These are phyloP conservation scores for Ethmia dodecea DNA, from an alignment of 2,888 invertebrate genomes.

Conservation along the genomic window DNA sequence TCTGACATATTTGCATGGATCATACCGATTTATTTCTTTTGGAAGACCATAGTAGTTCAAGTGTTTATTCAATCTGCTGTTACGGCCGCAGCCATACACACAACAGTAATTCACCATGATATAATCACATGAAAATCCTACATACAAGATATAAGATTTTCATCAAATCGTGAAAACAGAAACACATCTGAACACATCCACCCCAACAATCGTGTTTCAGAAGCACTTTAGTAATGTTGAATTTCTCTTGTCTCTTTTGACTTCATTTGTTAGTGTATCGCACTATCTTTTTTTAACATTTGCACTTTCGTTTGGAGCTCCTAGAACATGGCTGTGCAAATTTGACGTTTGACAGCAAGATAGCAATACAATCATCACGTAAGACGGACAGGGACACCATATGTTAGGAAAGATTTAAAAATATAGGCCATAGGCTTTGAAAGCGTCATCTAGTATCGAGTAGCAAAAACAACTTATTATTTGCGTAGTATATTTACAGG, in stretches of 20 bases:
- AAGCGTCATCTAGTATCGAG: neutral
- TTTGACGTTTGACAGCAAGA: neutral
- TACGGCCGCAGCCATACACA: constrained; percentile 54
- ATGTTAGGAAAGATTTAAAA: too few relatives aligned
- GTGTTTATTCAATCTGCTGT: constrained; percentile 52
- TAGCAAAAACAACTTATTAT: too few relatives aligned
- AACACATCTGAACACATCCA: too few relatives aligned
- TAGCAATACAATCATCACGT: neutral
- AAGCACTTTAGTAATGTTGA: neutral
- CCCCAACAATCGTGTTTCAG: too few relatives aligned
- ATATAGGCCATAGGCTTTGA: neutral
- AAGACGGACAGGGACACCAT: neutral
- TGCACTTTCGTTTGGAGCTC: neutral
- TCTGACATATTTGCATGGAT: too few relatives aligned
- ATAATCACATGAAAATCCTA: too few relatives aligned
- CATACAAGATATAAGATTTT: too few relatives aligned
- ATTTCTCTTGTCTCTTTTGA: neutral
- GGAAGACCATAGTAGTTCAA: constrained; percentile 59
- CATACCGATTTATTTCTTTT: constrained; percentile 49
- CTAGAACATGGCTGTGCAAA: neutral
- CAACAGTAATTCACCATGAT: constrained; percentile 72
- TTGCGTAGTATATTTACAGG: too few relatives aligned
- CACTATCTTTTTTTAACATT: neutral
- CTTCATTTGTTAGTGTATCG: neutral
- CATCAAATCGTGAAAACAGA: too few relatives aligned